Base-by-base conservation (phyloP, 2,797 vertebrate species). In the Pseudomugil gertrudae region DNA sequence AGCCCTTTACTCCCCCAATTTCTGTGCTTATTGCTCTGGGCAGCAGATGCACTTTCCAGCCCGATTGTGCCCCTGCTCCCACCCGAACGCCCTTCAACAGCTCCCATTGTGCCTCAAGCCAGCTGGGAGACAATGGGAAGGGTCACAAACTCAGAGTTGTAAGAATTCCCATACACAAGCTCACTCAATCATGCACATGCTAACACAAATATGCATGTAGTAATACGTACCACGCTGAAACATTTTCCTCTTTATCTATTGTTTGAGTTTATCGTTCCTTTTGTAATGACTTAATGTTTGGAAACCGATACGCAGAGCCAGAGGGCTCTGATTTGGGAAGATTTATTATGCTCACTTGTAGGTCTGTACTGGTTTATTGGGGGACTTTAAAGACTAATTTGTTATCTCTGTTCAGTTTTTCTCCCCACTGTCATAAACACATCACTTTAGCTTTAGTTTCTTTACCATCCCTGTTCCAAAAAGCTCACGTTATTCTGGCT, bases 31-130 rank as follows among this genome's bases (percentile, higher is more conserved):
- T 61, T 75, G 71, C 68, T 29, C 0, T 10, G 50, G 54, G 79
- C 85, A 89, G 81, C 87, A 87, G 88, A 79, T 84, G 63, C 19
- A 55, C 72, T 84, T 48, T 76, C 69, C 65, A 74, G 63, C 60
- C 71, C 72, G 33, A 83, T 83, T 83, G 72, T 81, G 66, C 55
- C 23, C 64, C n/a, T 2, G 59, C 72, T 74, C 48, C 62, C 57
- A 40, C 40, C 57, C 55, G 53, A 54, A 53, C n/a, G 0, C 54
- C 78, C 59, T 69, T 57, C 76, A 58, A 61, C 72, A 56, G 33
- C 60, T 79, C 77, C 69, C 70, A 67, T 76, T 72, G 80, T 38
- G 59, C 68, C 73, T 86, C 81, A 70, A 85, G 85, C 88, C 84
- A 84, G 77, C 79, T 73, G 74, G 24, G 81, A 67, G 69, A 91